Base-by-base conservation (phyloP, 2,797 vertebrate species). In the Acipenser transmontanus region DNA sequence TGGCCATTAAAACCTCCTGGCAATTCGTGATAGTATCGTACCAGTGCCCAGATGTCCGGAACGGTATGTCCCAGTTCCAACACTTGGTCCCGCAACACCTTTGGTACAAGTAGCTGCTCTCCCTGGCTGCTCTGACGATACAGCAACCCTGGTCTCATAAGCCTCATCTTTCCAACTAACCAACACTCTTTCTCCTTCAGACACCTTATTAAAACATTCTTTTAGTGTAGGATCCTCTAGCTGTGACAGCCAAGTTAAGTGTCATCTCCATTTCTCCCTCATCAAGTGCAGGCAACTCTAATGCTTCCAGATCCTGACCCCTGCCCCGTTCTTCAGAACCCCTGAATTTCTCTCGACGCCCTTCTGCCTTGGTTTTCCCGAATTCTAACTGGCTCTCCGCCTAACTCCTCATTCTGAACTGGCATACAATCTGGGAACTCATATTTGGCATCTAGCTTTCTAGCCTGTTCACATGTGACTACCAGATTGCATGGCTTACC, bases 11-110 rank as follows among this genome's bases (percentile, higher is more conserved):
- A 73, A 69, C 2, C 10, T 7, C 6, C n/a, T 59, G 13, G 20
- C 52, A 14, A 71, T 51, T 9, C 67, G 49, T 7, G 65, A 59
- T 17, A 64, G 50, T 1, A 49, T 69, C 11, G 71, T 71, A 14
- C 67, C n/a, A 12, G 62, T 59, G 6, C 70, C 68, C 8, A 69
- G 47, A 47, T 71, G 72, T 14, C 65, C 70, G 49, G 49, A 13
- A 66, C 10, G 2, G 65, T 13, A 54, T 74, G 59, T 20, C 17
- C 70, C 1, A 74, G 49, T 1, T 14, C 52, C 66, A 69, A 50
- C 6, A 71, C 60, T 2, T 10, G 63, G 9, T 47, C 10, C 7
- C 50, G 49, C 1, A 72, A 11, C 12, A 60, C 34, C 6, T 49
- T 6, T 7, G 64, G 66, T 2, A 70, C 12, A 4, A 51, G 59